These are phyloP conservation scores for Gymnocephalus cernua DNA, from an alignment of 2,113 vertebrate species.

Conservation along the genomic window DNA sequence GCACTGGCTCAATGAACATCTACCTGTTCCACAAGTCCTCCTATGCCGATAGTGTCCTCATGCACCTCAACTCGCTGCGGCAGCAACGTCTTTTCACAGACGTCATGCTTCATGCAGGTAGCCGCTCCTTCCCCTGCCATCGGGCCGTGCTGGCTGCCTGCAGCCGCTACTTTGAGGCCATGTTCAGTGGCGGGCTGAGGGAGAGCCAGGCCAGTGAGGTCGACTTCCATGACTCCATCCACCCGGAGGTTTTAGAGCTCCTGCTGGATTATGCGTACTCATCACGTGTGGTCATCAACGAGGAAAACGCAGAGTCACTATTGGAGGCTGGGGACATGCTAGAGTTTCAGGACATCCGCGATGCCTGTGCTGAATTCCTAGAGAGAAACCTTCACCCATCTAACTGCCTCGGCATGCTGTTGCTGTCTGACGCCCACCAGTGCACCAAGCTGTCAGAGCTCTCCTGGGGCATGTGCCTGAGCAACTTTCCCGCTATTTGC, in stretches of 20 bases:
- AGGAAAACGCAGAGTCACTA: conserved; percentile 89
- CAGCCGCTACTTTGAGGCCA: conserved; percentile 90
- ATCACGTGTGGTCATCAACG: conserved; percentile 87
- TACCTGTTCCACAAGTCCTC: conserved; percentile 88
- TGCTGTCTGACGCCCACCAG: conserved; percentile 88
- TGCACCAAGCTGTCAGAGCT: conserved; percentile 88
- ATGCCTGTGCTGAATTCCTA: conserved; percentile 88
- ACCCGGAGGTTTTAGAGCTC: conserved; percentile 88
- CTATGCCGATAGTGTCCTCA: conserved; percentile 86
- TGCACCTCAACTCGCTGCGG: conserved; percentile 87
- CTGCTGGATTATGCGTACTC: conserved; percentile 90
- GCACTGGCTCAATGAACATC: conserved; percentile 86
- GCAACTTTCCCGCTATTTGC: conserved; percentile 88
- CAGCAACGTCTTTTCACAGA: conserved; percentile 88
- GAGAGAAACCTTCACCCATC: conserved; percentile 88
- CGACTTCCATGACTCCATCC: conserved; percentile 87
- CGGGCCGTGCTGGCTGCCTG: conserved; percentile 88
- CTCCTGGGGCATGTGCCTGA: conserved; percentile 89
- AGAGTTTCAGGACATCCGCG: conserved; percentile 90
- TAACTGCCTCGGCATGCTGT: conserved; percentile 89
- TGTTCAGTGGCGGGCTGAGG: conserved; percentile 88
- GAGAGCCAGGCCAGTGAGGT: conserved; percentile 88
- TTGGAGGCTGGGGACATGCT: conserved; percentile 90
- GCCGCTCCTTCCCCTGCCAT: conserved; percentile 87
- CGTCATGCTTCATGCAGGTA: conserved; percentile 86